phyloP scores from a whole-genome alignment of 2,113 vertebrate genomes.

The Astur gentilis region DNA sequence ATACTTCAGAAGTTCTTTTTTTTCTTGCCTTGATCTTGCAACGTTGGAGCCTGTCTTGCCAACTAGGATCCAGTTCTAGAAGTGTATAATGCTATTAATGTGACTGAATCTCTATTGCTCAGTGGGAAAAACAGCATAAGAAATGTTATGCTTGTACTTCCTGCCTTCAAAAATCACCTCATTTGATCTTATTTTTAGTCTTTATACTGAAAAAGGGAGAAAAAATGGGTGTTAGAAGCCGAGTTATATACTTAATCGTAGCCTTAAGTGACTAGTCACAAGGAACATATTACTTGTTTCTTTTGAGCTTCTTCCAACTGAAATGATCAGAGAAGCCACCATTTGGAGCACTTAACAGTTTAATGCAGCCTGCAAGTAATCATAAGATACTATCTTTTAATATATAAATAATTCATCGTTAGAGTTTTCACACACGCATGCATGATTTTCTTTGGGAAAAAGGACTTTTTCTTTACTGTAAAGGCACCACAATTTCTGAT shows the following conservation, averaged over 20 bases:
- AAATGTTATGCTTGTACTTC: neutral
- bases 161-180: neutral
- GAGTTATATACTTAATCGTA: neutral
- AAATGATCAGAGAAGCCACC: neutral
- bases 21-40: neutral
- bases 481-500: neutral
- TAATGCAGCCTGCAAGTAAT: neutral
- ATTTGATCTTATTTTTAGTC: slow-evolving; percentile 30
- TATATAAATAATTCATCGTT: neutral
- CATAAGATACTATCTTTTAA: neutral
- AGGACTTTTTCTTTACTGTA: neutral
- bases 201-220: neutral
- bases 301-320: neutral
- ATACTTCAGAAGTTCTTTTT: neutral
- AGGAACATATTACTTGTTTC: neutral
- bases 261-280: neutral
- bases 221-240: neutral
- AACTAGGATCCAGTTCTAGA: neutral
- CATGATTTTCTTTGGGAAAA: neutral
- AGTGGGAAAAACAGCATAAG: neutral
- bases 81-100: neutral
- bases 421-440: neutral
- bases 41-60: neutral
- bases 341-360: neutral
- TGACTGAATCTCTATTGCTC: neutral